Evolutionary conservation across 2,888 invertebrate species (phyloP).

Genomic region (Protodeltote pygarga): DNA sequence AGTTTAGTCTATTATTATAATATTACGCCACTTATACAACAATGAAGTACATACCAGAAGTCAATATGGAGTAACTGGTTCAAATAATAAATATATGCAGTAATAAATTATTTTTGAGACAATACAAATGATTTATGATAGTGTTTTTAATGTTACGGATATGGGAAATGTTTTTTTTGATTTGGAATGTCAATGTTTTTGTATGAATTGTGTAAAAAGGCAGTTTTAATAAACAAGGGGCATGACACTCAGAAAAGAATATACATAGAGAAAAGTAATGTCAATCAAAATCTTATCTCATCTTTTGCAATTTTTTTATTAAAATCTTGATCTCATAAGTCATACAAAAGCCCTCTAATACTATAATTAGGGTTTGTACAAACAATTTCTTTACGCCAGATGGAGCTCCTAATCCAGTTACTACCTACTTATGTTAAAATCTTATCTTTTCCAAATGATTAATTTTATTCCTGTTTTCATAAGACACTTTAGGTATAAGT

Average conservation of each 20-base stretch:
- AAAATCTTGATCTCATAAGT: too few species aligned
- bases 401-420: too few species aligned
- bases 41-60: constrained; percentile 67
- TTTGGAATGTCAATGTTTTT: constrained; percentile 26
- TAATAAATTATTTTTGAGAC: constrained; percentile 60
- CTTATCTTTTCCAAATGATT: too few species aligned
- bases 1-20: constrained; percentile 63
- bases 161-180: constrained; percentile 52
- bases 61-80: constrained; percentile 61
- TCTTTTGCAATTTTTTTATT: background rate
- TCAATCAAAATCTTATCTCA: background rate
- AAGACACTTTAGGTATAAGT: too few species aligned
- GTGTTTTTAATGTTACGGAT: constrained; percentile 48
- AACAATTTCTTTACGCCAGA: too few species aligned
- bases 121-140: constrained; percentile 58
- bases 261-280: too few species aligned
- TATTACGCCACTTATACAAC: constrained; percentile 67
- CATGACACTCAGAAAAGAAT: constrained; percentile 16
- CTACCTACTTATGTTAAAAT: too few species aligned
- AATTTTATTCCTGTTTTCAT: too few species aligned
- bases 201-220: constrained; percentile 24
- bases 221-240: constrained; percentile 33
- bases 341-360: too few species aligned
- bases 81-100: constrained; percentile 28
- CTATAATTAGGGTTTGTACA: too few species aligned